A percentile compares a stretch with the other conserved stretches of the same genome.
Conservation (phyloP, 2,888 invertebrate species). For the Ferrisia virgata region DNA sequence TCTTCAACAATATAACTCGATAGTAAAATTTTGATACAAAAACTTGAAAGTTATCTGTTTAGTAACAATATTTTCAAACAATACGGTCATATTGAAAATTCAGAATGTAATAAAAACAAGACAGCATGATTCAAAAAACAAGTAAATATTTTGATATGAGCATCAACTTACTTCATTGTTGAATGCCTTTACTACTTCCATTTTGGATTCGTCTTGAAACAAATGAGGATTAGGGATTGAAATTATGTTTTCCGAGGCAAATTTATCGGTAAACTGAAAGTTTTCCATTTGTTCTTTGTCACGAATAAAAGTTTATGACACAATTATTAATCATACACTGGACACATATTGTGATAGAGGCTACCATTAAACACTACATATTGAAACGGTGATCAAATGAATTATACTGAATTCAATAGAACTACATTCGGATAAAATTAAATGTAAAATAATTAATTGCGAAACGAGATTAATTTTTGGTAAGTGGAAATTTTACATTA, state of each 20-base stretch:
- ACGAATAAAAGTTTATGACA: not conserved
- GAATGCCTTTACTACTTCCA: constrained; percentile 83
- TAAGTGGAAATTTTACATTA: not conserved
- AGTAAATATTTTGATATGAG: not conserved
- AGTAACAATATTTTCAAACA: not conserved
- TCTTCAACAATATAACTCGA: not conserved
- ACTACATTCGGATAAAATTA: not conserved
- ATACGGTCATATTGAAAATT: not conserved
- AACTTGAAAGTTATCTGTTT: not conserved
- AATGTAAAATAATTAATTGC: not conserved
- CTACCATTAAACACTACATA: not conserved
- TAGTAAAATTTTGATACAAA: not conserved
- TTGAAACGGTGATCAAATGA: not conserved
- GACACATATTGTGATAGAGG: not conserved
- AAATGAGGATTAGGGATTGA: not conserved
- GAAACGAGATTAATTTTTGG: not conserved
- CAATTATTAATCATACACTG: not conserved
- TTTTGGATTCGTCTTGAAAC: constrained; percentile 53
- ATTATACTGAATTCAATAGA: not conserved
- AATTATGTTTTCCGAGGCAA: not conserved
- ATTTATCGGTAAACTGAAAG: constrained; percentile 6
- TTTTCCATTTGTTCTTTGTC: constrained; percentile 20
- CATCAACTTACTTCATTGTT: constrained; percentile 71
- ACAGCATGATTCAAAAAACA: not conserved
- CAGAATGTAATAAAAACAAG: not conserved